These are phyloP conservation scores for Oenanthe oenanthe DNA, from an alignment of 2,113 vertebrate species.

Conservation along the genomic window DNA sequence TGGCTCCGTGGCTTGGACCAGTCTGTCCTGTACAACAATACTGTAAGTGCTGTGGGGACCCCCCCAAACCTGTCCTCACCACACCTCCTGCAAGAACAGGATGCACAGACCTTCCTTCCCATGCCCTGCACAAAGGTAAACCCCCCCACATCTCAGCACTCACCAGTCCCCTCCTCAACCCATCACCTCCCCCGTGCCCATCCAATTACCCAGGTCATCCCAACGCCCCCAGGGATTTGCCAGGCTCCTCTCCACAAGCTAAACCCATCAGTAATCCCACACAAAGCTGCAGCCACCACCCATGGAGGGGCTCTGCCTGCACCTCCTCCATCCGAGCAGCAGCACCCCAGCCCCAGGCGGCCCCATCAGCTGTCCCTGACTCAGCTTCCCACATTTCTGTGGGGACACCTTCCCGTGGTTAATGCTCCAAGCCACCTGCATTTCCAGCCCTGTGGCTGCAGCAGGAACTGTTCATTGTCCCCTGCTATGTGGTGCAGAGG, in stretches of 20 bases:
- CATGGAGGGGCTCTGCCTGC: background rate
- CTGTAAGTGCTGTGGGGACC: background rate
- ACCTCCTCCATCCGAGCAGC: background rate
- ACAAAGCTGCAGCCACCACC: background rate
- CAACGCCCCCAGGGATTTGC: background rate
- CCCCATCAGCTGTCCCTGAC: background rate
- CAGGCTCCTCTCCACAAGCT: background rate
- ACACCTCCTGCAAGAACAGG: fast-evolving
- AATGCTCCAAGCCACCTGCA: background rate
- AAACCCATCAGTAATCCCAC: conserved; percentile 4
- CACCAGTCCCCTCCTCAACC: background rate
- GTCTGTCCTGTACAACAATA: background rate
- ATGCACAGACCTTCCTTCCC: background rate
- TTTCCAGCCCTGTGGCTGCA: background rate
- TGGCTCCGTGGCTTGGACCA: background rate
- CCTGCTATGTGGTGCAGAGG: background rate
- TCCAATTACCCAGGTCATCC: background rate
- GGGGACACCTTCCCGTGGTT: background rate
- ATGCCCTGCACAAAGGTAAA: background rate
- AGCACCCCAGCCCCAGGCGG: background rate
- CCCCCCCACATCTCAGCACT: background rate
- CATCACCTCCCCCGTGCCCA: background rate
- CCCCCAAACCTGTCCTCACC: background rate
- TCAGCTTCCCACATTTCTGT: background rate
- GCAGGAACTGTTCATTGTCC: background rate